Evolutionary conservation across 2,113 vertebrate genomes (phyloP).

Genomic region (Rhynchopsitta pachyrhyncha): DNA sequence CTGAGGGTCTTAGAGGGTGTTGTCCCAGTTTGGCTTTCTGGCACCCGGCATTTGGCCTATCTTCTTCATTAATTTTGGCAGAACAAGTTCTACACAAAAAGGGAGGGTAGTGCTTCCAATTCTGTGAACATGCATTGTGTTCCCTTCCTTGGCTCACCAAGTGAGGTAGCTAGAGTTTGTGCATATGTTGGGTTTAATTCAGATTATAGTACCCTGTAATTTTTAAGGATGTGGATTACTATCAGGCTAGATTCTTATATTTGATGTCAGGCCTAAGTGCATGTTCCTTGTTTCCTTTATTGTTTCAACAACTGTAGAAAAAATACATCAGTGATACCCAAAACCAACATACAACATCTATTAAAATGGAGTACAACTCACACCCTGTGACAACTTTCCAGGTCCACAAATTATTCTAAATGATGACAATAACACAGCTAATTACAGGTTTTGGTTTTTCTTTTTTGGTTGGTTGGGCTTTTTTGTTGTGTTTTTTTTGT

Average conservation of each 20-base stretch:
- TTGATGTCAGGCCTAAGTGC: not conserved
- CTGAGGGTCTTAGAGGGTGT: not conserved
- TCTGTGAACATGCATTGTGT: not conserved
- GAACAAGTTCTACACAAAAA: not conserved
- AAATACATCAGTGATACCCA: not conserved
- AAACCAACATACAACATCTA: not conserved
- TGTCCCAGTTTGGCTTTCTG: not conserved
- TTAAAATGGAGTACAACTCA: not conserved
- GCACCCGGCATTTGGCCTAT: not conserved
- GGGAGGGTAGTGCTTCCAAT: not conserved
- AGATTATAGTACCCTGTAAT: not conserved
- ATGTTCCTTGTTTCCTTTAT: not conserved
- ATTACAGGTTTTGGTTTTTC: not conserved
- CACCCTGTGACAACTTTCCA: not conserved
- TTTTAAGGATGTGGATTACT: conserved; percentile 22
- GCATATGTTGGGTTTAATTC: not conserved
- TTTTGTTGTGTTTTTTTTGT: not conserved
- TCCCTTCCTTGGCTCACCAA: not conserved
- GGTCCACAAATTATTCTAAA: not conserved
- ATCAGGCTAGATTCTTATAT: not conserved
- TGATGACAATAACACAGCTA: not conserved
- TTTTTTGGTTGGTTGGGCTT: not conserved
- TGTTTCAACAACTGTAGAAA: not conserved
- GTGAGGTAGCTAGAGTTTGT: not conserved
- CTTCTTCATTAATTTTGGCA: not conserved